Evolutionary conservation across 2,797 vertebrate species (phyloP).

Genomic region (Odontamblyopus rebecca): DNA sequence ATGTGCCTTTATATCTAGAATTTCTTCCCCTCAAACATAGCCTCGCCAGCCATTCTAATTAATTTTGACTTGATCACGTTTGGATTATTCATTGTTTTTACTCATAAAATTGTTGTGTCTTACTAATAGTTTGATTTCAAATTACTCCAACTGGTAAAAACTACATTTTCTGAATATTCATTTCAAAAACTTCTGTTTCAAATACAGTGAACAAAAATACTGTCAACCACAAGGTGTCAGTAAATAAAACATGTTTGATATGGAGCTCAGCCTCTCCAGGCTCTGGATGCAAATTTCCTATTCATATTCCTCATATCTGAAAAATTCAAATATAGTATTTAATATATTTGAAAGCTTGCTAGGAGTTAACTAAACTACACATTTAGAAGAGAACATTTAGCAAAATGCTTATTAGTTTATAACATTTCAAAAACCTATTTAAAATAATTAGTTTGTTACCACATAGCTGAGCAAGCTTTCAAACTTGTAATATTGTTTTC

Average conservation of each 20-base stretch:
- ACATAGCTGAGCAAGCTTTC: too few species aligned
- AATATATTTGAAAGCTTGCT: too few species aligned
- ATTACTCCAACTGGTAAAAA: not conserved
- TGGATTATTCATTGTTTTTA: not conserved
- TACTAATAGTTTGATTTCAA: not conserved
- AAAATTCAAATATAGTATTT: too few species aligned
- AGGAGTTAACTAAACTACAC: too few species aligned
- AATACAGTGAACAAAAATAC: not conserved
- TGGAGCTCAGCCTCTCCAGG: not conserved
- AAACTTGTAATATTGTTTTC: too few species aligned
- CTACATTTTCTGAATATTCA: not conserved
- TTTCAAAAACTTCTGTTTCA: not conserved
- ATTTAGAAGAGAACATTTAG: too few species aligned
- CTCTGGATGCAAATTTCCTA: not conserved
- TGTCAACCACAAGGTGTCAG: not conserved
- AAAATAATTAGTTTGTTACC: too few species aligned
- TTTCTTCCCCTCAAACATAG: slow-evolving; percentile 24
- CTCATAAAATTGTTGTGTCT: not conserved
- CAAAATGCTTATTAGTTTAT: too few species aligned
- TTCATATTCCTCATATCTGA: not conserved
- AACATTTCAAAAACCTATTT: too few species aligned
- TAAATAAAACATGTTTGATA: not conserved
- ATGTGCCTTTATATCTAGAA: slow-evolving; percentile 75
- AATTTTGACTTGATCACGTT: not conserved
- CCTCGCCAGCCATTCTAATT: not conserved